These are phyloP conservation scores for Nibea coibor DNA, from an alignment of 2,113 vertebrate genomes.

Conservation along the genomic window DNA sequence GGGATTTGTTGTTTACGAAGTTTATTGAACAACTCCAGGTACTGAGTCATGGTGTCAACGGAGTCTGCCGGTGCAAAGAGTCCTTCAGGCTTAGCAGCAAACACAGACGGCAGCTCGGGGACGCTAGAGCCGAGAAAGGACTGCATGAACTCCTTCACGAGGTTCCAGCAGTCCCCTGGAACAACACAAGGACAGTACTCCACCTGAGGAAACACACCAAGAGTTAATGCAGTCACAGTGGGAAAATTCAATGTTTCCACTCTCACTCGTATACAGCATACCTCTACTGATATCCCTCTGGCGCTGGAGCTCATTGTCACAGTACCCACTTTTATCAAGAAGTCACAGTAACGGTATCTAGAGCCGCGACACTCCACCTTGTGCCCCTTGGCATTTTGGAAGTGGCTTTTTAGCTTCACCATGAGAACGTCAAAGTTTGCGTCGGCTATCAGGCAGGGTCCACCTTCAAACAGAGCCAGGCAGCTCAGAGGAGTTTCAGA, in stretches of 20 bases:
- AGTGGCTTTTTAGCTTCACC: conserved; percentile 97
- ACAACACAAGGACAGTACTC: conserved; percentile 96
- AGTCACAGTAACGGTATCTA: conserved; percentile 96
- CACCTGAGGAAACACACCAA: conserved; percentile 84
- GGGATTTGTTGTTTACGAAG: conserved; percentile 95
- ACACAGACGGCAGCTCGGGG: conserved; percentile 89
- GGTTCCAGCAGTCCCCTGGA: conserved; percentile 97
- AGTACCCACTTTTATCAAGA: conserved; percentile 94
- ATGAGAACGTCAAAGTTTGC: conserved; percentile 96
- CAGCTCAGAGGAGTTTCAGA: conserved; percentile 96
- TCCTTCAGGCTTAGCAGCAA: conserved; percentile 89
- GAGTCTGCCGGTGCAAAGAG: conserved; percentile 89
- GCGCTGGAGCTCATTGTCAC: conserved; percentile 96
- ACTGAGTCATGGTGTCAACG: conserved; percentile 93
- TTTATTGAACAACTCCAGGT: conserved; percentile 97
- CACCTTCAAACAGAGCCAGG: conserved; percentile 93
- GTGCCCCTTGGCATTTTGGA: conserved; percentile 97
- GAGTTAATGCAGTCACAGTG: background rate
- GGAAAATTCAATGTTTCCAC: background rate
- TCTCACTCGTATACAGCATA: conserved; percentile 52
- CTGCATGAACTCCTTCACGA: conserved; percentile 96
- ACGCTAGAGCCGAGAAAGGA: conserved; percentile 90
- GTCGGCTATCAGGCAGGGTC: conserved; percentile 93
- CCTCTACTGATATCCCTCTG: conserved; percentile 96
- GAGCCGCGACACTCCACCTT: conserved; percentile 97